These are phyloP conservation scores for Drosophila virilis DNA, from an alignment of 1,140 invertebrate species.

Conservation along the genomic window DNA sequence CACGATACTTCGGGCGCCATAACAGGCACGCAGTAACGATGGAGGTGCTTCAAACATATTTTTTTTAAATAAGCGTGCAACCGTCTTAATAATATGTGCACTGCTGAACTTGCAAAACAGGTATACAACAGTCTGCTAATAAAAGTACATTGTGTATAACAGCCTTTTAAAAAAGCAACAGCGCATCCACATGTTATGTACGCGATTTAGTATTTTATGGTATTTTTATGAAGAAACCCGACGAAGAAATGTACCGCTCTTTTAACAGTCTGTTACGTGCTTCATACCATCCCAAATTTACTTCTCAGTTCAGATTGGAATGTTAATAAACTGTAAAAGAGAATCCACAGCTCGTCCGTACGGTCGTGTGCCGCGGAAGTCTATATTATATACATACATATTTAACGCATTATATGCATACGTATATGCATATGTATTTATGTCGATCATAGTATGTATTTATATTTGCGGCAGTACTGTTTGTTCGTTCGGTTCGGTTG, in stretches of 20 bases:
- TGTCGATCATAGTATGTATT: constrained; percentile 36
- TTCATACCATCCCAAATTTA: too few species aligned
- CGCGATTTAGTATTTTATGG: constrained; percentile 1
- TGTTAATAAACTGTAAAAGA: constrained; percentile 39
- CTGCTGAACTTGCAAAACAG: background rate
- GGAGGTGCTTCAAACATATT: too few species aligned
- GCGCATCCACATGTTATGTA: background rate
- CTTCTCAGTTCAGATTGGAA: constrained; percentile 5
- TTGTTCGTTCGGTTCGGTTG: constrained; percentile 34
- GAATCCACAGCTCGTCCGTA: constrained; percentile 26
- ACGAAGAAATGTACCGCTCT: background rate
- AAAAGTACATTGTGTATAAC: background rate
- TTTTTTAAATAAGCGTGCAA: too few species aligned
- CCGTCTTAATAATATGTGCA: background rate
- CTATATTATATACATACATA: constrained; percentile 19
- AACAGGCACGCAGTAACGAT: too few species aligned
- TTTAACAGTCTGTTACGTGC: constrained; percentile 16
- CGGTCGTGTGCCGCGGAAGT: constrained; percentile 33
- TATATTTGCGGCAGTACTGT: constrained; percentile 56
- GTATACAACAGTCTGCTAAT: background rate
- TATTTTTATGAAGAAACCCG: background rate
- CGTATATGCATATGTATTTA: constrained; percentile 8
- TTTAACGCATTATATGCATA: constrained; percentile 17
- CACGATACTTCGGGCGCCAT: too few species aligned
- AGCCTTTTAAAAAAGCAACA: background rate